Evolutionary conservation across 2,888 invertebrate species (phyloP).

Genomic region (Apamea epomidion): DNA sequence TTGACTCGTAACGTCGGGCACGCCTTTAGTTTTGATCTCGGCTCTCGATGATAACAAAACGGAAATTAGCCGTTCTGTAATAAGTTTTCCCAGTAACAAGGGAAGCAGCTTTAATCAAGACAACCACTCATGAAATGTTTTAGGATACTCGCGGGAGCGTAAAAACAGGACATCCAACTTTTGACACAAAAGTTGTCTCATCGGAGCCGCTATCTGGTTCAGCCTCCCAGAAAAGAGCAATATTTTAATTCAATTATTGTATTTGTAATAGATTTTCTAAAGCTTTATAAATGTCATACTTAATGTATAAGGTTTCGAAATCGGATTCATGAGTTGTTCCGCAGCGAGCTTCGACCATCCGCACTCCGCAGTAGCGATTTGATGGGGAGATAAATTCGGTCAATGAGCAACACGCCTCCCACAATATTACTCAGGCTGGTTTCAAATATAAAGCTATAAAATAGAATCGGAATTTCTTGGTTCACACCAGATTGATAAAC

Average conservation of each 20-base stretch:
- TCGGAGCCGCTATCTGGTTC: slow-evolving; percentile 16
- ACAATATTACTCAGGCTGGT: slow-evolving; percentile 68
- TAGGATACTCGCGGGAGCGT: slow-evolving; percentile 33
- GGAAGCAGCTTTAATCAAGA: slow-evolving; percentile 43
- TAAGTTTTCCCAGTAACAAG: slow-evolving; percentile 29
- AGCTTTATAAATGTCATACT: slow-evolving; percentile 1
- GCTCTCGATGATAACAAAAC: slow-evolving; percentile 13
- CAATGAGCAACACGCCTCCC: slow-evolving; percentile 76
- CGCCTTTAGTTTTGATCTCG: slow-evolving; percentile 10
- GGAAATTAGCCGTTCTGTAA: slow-evolving; percentile 33
- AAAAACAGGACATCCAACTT: slow-evolving; percentile 42
- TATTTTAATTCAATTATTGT: slow-evolving; percentile 21
- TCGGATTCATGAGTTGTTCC: slow-evolving; percentile 46
- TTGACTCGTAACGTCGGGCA: not conserved
- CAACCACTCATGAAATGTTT: slow-evolving; percentile 41
- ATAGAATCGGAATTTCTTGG: not conserved
- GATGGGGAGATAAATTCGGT: slow-evolving; percentile 78
- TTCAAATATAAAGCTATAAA: slow-evolving; percentile 72
- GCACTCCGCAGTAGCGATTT: slow-evolving; percentile 42
- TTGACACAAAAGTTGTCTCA: slow-evolving; percentile 40
- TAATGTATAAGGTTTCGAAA: slow-evolving; percentile 22
- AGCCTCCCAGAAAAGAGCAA: slow-evolving; percentile 4
- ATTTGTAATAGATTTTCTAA: slow-evolving; percentile 5
- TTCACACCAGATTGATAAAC: slow-evolving; percentile 13
- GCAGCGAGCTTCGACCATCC: slow-evolving; percentile 34